Evolutionary conservation across 2,797 vertebrate species (phyloP).

Genomic region (Hypotaenidia okinawae): DNA sequence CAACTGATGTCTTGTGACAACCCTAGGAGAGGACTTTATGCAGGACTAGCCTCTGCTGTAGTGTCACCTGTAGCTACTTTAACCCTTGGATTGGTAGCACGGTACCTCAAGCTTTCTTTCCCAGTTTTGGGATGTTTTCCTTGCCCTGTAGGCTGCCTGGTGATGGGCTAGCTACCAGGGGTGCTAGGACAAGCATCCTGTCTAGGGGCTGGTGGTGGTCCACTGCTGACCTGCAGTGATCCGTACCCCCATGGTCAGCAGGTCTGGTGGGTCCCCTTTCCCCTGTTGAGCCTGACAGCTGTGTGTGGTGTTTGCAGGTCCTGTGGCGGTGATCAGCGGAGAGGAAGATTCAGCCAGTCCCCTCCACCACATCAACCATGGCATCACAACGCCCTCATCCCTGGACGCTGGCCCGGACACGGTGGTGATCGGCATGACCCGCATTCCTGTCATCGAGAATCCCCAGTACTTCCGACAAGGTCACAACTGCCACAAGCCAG

Average conservation of each 20-base stretch:
- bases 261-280: fast-evolving
- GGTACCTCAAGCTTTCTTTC: too few relatives aligned
- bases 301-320: constrained; percentile 78
- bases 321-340: constrained; percentile 95
- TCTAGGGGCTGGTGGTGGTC: too few relatives aligned
- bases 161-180: not conserved
- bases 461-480: constrained; percentile 98
- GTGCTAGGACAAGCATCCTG: not conserved
- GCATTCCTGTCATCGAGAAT: constrained; percentile 96
- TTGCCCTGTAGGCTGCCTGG: not conserved
- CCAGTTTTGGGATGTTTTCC: not conserved
- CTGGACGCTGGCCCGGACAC: constrained; percentile 92
- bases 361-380: constrained; percentile 97
- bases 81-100: not conserved
- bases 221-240: not conserved
- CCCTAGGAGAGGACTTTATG: not conserved
- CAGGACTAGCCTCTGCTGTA: not conserved
- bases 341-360: constrained; percentile 99
- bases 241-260: fast-evolving
- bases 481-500: constrained; percentile 96
- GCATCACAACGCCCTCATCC: constrained; percentile 92
- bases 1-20: not conserved
- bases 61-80: not conserved
- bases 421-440: constrained; percentile 98
- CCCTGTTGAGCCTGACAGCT: not conserved